Conservation (phyloP, 37 sponge, comb jelly and placozoan species). For the Petrosia ficiformis region DNA sequence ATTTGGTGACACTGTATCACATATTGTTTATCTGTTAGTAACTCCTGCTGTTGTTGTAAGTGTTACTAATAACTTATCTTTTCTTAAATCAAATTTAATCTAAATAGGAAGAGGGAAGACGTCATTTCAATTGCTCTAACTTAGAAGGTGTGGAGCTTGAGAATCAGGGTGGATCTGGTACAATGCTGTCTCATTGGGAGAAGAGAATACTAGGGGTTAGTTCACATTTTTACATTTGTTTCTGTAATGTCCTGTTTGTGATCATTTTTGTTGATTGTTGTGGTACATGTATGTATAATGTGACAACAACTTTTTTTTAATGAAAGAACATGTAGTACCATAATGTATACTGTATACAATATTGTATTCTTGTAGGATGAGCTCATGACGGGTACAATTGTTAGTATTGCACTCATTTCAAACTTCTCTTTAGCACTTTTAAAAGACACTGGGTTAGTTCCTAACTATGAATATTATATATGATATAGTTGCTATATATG, state of each 20-base stretch:
- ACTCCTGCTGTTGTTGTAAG: slow-evolving; percentile 65
- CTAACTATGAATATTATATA: no score
- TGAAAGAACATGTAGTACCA: no score
- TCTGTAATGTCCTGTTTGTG: background rate
- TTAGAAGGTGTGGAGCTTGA: slow-evolving; percentile 77
- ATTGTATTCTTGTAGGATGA: slow-evolving; percentile 63
- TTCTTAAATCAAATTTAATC: background rate
- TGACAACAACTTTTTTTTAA: no score
- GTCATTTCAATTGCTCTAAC: slow-evolving; percentile 64
- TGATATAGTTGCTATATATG: no score
- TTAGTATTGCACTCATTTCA: slow-evolving; percentile 71
- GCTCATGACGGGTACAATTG: slow-evolving; percentile 76
- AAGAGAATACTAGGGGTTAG: slow-evolving; percentile 74
- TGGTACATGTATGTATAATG: no score
- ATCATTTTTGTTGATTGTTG: background rate
- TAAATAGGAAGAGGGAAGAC: slow-evolving; percentile 45
- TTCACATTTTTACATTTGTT: no score
- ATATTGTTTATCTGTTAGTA: slow-evolving; percentile 38
- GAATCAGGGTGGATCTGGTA: slow-evolving; percentile 78
- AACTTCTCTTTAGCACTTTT: slow-evolving; percentile 59
- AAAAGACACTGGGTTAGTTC: slow-evolving; percentile 75
- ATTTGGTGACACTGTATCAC: background rate
- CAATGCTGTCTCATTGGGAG: slow-evolving; percentile 76
- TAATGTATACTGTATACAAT: background rate
- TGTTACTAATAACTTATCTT: background rate